Base-by-base conservation (phyloP, 2,113 vertebrate genomes). In the Hippocampus abdominalis region DNA sequence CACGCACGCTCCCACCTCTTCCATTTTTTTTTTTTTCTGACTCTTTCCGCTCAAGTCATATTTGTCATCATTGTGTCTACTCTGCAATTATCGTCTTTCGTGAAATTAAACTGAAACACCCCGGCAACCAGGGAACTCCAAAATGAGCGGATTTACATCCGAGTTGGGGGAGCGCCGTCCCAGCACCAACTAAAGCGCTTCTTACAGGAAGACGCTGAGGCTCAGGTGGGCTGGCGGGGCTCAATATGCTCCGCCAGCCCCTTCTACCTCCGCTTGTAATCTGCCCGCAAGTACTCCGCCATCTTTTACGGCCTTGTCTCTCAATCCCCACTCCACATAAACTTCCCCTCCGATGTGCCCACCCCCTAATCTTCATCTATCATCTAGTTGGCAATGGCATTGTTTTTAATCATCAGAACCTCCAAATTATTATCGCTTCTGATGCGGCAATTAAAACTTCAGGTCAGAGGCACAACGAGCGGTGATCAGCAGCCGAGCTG, bases 391-490 rank as follows among this genome's bases (percentile, higher is more conserved):
- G 92, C 90, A 92, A 81, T 93, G 92, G 91, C 91, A 93, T 94
- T 93, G 91, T 93, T 93, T 93, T 93, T 93, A 92, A 93, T 94
- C 90, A 93, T 94, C 92, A 91, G 91, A 93, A 93, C 87, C 91
- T 90, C 91, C 89, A 93, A 94, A 93, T 93, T 92, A 92, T 93
- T 93, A 93, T 92, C 91, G 89, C 91, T 91, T 93, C 89, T 93
- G 91, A 93, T 92, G 90, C 87, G 89, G 91, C 93, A 93, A 93
- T 93, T 94, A 93, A 93, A 94, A 92, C 91, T 92, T 93, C 91
- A 93, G 93, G 92, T 94, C 91, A 93, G 92, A 91, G 89, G 91
- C 92, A 89, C 92, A 92, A 93, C 90, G 91, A 92, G 92, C 91
- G 90, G 89, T 93, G 92, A 94, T 93, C 93, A 94, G 93, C 90